phyloP scores from a whole-genome alignment of 2,797 vertebrate genomes.

The Champsocephalus gunnari region DNA sequence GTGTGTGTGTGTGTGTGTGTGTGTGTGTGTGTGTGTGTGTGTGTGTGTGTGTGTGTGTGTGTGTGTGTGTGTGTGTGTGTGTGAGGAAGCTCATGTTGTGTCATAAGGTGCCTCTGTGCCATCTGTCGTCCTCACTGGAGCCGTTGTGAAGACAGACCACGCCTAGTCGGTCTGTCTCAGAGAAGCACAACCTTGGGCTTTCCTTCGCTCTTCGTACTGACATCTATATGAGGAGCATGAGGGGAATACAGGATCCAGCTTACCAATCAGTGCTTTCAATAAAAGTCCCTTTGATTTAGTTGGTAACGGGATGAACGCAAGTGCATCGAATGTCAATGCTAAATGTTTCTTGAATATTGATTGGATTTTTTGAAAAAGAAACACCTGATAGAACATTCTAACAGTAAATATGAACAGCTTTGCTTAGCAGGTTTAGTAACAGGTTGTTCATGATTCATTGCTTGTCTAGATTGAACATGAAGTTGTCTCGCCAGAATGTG shows the following conservation, averaged over 20 bases:
- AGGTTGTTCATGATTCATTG: slow-evolving; percentile 70
- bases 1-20: slow-evolving; percentile 40
- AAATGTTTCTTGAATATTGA: slow-evolving; percentile 14
- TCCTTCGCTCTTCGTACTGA: slow-evolving; percentile 58
- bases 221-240: slow-evolving; percentile 22
- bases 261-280: slow-evolving; percentile 22
- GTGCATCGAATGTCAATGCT: slow-evolving; percentile 1
- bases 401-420: slow-evolving; percentile 66
- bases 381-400: slow-evolving; percentile 27
- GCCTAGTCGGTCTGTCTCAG: slow-evolving; percentile 61
- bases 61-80: slow-evolving; percentile 37
- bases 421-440: slow-evolving; percentile 68
- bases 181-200: slow-evolving; percentile 76
- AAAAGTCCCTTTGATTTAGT: slow-evolving; percentile 20
- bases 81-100: slow-evolving; percentile 71
- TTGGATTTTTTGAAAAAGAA: slow-evolving; percentile 2
- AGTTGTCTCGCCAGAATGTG: slow-evolving; percentile 46
- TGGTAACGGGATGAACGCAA: not conserved
- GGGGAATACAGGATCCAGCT: slow-evolving; percentile 5
- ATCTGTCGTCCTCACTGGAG: slow-evolving; percentile 84
- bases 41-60: slow-evolving; percentile 34
- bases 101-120: slow-evolving; percentile 82
- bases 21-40: slow-evolving; percentile 40
- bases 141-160: slow-evolving; percentile 70
- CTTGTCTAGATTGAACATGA: slow-evolving; percentile 43